Conservation (phyloP, 2,113 vertebrate genomes). For the Thamnophis sirtalis region DNA sequence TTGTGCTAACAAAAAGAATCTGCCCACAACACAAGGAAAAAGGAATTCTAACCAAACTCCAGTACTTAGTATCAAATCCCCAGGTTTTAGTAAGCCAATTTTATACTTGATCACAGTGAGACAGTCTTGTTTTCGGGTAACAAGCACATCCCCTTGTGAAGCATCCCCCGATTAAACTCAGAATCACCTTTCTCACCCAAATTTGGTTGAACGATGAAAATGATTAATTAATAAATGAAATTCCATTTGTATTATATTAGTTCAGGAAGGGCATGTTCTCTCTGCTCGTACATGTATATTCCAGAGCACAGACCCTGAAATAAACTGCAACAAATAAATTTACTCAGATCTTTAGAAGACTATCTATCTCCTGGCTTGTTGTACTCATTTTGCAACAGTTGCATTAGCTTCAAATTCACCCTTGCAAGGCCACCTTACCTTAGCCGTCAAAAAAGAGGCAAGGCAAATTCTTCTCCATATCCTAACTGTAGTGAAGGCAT, state of each 20-base stretch:
- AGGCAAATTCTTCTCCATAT: not conserved
- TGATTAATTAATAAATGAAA: not conserved
- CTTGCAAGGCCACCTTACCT: not conserved
- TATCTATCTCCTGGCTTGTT: not conserved
- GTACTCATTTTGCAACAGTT: not conserved
- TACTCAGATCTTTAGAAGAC: not conserved
- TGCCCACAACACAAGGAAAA: not conserved
- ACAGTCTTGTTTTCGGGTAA: not conserved
- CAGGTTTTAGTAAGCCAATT: not conserved
- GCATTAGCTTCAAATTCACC: not conserved
- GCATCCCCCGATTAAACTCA: no score
- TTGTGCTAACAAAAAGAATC: not conserved
- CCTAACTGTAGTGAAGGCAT: no score
- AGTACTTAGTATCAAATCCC: not conserved
- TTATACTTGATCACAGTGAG: not conserved
- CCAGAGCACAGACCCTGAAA: not conserved
- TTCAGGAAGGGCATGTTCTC: not conserved
- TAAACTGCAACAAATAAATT: not conserved
- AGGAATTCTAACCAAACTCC: not conserved
- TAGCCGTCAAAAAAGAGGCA: not conserved
- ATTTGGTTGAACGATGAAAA: not conserved
- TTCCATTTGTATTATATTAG: not conserved
- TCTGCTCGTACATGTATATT: not conserved
- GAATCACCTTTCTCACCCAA: not conserved
- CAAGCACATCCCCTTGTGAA: not conserved